Evolutionary conservation across 2,113 vertebrate genomes (phyloP).

Genomic region (Physeter macrocephalus): DNA sequence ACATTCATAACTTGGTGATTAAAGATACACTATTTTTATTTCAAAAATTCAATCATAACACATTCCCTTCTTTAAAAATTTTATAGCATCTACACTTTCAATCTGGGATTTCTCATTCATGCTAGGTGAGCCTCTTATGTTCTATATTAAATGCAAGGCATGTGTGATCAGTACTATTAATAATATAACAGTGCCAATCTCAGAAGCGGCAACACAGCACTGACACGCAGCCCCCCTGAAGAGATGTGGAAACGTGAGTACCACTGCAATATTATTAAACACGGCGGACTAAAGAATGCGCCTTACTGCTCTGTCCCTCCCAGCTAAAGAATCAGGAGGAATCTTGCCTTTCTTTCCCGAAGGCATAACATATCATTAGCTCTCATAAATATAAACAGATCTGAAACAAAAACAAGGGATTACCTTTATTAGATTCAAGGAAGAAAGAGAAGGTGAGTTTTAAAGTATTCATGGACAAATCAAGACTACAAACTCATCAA

Average conservation of each 20-base stretch:
- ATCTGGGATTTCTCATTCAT: conserved; percentile 76
- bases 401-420: conserved; percentile 70
- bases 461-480: not conserved
- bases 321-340: conserved; percentile 41
- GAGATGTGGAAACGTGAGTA: conserved; percentile 41
- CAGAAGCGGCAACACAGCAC: conserved; percentile 67
- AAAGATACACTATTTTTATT: conserved; percentile 59
- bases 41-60: conserved; percentile 46
- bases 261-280: conserved; percentile 16
- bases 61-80: conserved; percentile 78
- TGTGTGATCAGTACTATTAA: conserved; percentile 79
- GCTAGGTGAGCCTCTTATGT: conserved; percentile 77
- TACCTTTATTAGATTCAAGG: conserved; percentile 59
- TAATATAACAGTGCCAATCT: conserved; percentile 81
- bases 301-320: not conserved
- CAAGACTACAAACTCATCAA: conserved; percentile 29
- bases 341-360: conserved; percentile 38
- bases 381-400: conserved; percentile 60
- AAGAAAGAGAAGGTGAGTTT: conserved; percentile 44
- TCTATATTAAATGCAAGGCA: conserved; percentile 78
- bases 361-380: conserved; percentile 61
- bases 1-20: conserved; percentile 35
- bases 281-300: not conserved
- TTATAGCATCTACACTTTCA: conserved; percentile 79
- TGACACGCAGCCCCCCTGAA: conserved; percentile 20